Percentiles rank a stretch among this genome's conserved stretches.
These are phyloP conservation scores for Oryzias dopingdopingensis DNA, from an alignment of 2,797 vertebrate genomes.

Conservation along the genomic window DNA sequence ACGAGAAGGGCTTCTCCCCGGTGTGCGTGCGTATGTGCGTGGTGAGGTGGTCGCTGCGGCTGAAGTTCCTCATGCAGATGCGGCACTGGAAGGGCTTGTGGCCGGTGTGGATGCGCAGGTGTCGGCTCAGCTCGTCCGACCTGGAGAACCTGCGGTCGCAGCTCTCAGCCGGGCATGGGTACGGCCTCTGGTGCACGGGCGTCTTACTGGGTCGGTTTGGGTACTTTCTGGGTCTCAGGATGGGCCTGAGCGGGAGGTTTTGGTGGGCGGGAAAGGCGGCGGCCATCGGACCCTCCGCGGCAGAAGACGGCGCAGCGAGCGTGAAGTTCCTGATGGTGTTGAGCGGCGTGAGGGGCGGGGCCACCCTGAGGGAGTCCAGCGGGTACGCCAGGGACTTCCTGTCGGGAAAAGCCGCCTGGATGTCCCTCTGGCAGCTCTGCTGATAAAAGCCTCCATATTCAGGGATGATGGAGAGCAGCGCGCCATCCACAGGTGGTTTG, in stretches of 20 bases:
- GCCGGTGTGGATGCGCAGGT: constrained; percentile 91
- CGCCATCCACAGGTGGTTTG: constrained; percentile 79
- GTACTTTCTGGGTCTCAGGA: constrained; percentile 87
- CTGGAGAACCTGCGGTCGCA: constrained; percentile 92
- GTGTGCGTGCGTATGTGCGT: constrained; percentile 92
- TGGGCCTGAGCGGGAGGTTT: constrained; percentile 85
- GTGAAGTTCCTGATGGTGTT: constrained; percentile 94
- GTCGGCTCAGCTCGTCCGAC: constrained; percentile 88
- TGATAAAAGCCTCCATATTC: constrained; percentile 90
- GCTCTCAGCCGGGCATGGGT: constrained; percentile 89
- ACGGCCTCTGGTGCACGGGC: constrained; percentile 88
- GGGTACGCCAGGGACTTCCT: constrained; percentile 87
- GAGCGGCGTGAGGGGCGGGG: constrained; percentile 90
- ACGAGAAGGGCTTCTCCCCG: constrained; percentile 89
- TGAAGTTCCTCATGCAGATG: constrained; percentile 91
- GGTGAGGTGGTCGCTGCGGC: constrained; percentile 90
- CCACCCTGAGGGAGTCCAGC: constrained; percentile 83
- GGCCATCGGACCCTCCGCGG: constrained; percentile 67
- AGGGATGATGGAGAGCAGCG: constrained; percentile 85
- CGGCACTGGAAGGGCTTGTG: constrained; percentile 93
- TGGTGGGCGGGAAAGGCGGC: constrained; percentile 79
- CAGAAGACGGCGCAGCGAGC: constrained; percentile 73
- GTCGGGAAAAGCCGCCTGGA: constrained; percentile 78
- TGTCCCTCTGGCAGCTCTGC: constrained; percentile 83
- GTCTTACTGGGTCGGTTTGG: constrained; percentile 92